Conservation (phyloP, 1,140 invertebrate species). For the Papilio glaucus region DNA sequence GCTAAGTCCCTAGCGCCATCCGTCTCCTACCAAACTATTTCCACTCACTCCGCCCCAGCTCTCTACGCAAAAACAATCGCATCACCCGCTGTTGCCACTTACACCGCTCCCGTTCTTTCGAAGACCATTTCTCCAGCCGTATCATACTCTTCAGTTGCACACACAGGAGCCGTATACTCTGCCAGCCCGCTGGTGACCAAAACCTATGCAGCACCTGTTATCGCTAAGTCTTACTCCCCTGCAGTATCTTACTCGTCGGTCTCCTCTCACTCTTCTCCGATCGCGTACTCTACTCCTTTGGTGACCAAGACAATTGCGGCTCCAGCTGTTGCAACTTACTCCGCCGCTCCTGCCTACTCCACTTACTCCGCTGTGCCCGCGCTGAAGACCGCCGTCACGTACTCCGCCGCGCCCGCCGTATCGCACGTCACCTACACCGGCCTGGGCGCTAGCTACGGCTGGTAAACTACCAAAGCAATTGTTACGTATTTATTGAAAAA, state of each 20-base stretch:
- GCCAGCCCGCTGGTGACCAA: slow-evolving; percentile 7
- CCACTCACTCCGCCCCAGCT: slow-evolving; percentile 39
- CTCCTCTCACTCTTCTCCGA: slow-evolving; percentile 36
- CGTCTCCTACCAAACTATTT: slow-evolving; percentile 29
- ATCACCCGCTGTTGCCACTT: slow-evolving; percentile 39
- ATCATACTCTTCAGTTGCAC: slow-evolving; percentile 41
- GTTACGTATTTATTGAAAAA: slow-evolving; percentile 30
- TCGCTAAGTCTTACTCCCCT: slow-evolving; percentile 10
- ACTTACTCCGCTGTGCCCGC: slow-evolving; percentile 47
- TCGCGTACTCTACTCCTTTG: slow-evolving; percentile 41
- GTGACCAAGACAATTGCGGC: slow-evolving; percentile 49
- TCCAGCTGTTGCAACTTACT: slow-evolving; percentile 50
- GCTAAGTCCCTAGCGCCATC: slow-evolving; percentile 12
- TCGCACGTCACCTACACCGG: slow-evolving; percentile 59
- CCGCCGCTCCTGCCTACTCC: slow-evolving; percentile 38
- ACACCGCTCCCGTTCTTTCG: slow-evolving; percentile 42
- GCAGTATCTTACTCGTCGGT: slow-evolving; percentile 27
- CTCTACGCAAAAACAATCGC: slow-evolving; percentile 39
- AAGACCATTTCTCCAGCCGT: slow-evolving; percentile 40
- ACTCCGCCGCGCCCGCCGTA: slow-evolving; percentile 55
- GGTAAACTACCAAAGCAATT: slow-evolving; percentile 45
- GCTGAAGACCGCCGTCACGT: slow-evolving; percentile 44
- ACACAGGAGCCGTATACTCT: not conserved
- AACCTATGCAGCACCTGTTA: slow-evolving; percentile 20
- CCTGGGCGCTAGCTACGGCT: slow-evolving; percentile 53